Percentiles rank a stretch among this genome's conserved stretches.
Conservation (phyloP, 2,888 invertebrate species). For the Liposcelis brunnea region DNA sequence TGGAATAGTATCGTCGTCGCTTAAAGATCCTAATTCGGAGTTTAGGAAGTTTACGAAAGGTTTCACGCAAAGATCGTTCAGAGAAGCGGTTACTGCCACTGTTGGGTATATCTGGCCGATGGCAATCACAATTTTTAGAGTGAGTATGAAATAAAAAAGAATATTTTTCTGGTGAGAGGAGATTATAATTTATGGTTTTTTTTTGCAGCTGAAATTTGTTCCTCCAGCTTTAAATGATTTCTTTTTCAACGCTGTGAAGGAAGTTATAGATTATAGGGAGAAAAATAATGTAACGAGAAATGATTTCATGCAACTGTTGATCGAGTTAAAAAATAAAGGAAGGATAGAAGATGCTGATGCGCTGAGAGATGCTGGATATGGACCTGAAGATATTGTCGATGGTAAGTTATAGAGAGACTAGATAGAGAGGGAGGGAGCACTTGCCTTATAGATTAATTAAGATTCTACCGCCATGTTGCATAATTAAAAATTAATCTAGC, state of each 20-base stretch:
- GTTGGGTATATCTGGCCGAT: background rate
- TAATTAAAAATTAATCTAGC: too few species aligned
- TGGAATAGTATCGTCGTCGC: conserved; percentile 17
- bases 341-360: conserved; percentile 1
- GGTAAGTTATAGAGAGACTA: too few species aligned
- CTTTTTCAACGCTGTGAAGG: conserved; percentile 26
- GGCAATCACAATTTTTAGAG: background rate
- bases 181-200: background rate
- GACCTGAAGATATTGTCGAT: too few species aligned
- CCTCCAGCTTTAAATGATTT: conserved; percentile 17
- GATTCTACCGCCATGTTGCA: too few species aligned
- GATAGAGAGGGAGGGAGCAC: too few species aligned
- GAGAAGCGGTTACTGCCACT: conserved; percentile 3
- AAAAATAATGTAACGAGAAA: conserved; percentile 27
- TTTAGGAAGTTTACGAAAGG: conserved; percentile 12
- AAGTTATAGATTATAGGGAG: conserved; percentile 28
- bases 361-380: background rate
- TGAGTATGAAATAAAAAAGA: background rate
- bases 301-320: conserved; percentile 37
- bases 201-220: conserved; percentile 6
- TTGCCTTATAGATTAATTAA: too few species aligned
- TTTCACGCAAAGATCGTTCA: background rate
- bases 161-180: background rate
- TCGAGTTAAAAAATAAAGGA: conserved; percentile 28
- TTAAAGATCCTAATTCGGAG: conserved; percentile 14